A percentile compares a stretch with the other conserved stretches of the same genome.
These are phyloP conservation scores for Enteromius unitaeniatus DNA, from an alignment of 2,797 vertebrate genomes.

Conservation along the genomic window DNA sequence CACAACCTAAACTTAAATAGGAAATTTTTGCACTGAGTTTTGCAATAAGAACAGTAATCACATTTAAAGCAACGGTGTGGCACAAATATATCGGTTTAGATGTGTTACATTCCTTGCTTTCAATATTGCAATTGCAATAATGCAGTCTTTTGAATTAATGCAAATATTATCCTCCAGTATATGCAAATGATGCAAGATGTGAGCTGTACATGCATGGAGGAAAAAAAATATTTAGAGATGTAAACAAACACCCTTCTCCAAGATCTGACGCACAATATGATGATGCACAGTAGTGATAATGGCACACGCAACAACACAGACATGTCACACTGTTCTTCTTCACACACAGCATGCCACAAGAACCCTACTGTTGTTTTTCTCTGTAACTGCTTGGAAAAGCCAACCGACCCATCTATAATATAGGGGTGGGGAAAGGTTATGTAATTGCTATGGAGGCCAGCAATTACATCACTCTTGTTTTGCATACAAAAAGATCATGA, in stretches of 20 bases:
- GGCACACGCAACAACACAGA: conserved; percentile 14
- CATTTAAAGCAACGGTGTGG: conserved; percentile 13
- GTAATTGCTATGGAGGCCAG: conserved; percentile 19
- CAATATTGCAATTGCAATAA: conserved; percentile 20
- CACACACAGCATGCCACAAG: background rate
- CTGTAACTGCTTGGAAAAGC: conserved; percentile 8
- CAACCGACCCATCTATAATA: conserved; percentile 7
- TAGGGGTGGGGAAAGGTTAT: background rate
- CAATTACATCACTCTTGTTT: conserved; percentile 32
- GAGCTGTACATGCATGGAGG: background rate
- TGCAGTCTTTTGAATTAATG: background rate
- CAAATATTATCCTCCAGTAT: background rate
- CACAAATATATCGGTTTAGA: conserved; percentile 7
- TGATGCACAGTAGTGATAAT: background rate
- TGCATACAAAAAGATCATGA: background rate
- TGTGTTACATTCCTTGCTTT: conserved; percentile 1
- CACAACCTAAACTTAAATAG: conserved; percentile 17
- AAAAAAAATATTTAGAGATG: background rate
- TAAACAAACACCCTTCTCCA: background rate
- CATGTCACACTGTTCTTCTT: conserved; percentile 14
- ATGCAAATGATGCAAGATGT: conserved; percentile 2
- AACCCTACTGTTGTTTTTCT: conserved; percentile 31
- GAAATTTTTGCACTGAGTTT: conserved; percentile 15
- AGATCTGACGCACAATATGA: background rate
- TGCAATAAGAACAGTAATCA: conserved; percentile 24